Evolutionary conservation across 1,140 invertebrate species (phyloP).

Genomic region (Aradophagus sp.): DNA sequence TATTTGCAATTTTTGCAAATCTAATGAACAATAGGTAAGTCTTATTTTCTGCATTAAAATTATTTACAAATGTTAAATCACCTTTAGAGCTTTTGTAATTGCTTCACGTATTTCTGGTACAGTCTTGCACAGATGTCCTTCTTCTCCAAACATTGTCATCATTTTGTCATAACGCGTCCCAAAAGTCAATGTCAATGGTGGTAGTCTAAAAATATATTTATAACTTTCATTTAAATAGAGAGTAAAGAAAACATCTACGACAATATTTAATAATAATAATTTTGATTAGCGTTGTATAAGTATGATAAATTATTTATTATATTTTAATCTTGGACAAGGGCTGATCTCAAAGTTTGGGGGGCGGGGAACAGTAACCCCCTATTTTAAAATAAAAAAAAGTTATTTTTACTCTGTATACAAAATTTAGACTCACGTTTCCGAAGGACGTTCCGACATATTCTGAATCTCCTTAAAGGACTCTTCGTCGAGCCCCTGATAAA

Average conservation of each 20-base stretch:
- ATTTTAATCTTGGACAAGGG: too few relatives aligned
- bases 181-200: slow-evolving; percentile 85
- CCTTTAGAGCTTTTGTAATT: slow-evolving; percentile 79
- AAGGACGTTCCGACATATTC: slow-evolving; percentile 77
- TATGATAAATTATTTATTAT: too few relatives aligned
- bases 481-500: slow-evolving; percentile 89
- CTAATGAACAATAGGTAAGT: too few relatives aligned
- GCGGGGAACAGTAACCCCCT: too few relatives aligned
- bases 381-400: too few relatives aligned
- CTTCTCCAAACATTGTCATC: slow-evolving; percentile 87
- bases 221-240: too few relatives aligned
- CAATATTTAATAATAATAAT: too few relatives aligned
- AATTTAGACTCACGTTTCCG: slow-evolving; percentile 77
- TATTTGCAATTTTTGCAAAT: too few relatives aligned
- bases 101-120: slow-evolving; percentile 84
- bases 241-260: too few relatives aligned
- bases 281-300: too few relatives aligned
- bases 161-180: slow-evolving; percentile 92
- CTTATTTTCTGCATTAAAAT: too few relatives aligned
- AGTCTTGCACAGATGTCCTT: slow-evolving; percentile 87
- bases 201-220: slow-evolving; percentile 79
- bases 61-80: slow-evolving; percentile 60
- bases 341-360: too few relatives aligned
- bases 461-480: slow-evolving; percentile 84
- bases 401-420: slow-evolving; percentile 13